These are phyloP conservation scores for Listronotus bonariensis DNA, from an alignment of 1,140 invertebrate genomes.

Conservation along the genomic window DNA sequence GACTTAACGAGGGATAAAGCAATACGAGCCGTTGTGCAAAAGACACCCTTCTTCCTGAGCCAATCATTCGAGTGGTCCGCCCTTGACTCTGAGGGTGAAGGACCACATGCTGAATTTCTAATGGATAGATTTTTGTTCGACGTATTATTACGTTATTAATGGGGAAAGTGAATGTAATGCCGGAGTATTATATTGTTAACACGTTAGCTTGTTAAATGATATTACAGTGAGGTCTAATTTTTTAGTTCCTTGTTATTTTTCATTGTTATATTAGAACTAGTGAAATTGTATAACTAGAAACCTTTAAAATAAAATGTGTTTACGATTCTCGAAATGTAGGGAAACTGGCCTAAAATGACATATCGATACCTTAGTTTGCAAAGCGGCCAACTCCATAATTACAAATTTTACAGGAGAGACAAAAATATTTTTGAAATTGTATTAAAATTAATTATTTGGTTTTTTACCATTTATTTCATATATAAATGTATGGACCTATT, in stretches of 20 bases:
- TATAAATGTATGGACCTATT: too few relatives aligned
- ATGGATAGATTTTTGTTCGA: conserved; percentile 6
- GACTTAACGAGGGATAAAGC: conserved; percentile 43
- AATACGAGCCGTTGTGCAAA: conserved; percentile 41
- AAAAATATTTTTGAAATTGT: too few relatives aligned
- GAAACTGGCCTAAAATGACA: too few relatives aligned
- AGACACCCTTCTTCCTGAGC: conserved; percentile 42
- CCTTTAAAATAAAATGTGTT: too few relatives aligned
- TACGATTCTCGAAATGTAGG: too few relatives aligned
- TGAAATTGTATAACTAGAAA: too few relatives aligned
- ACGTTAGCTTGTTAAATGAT: neutral
- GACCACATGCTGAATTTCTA: conserved; percentile 33
- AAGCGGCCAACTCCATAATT: too few relatives aligned
- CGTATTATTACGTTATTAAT: conserved; percentile 8
- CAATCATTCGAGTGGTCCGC: conserved; percentile 41
- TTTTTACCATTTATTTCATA: too few relatives aligned
- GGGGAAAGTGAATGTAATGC: neutral
- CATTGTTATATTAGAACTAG: too few relatives aligned
- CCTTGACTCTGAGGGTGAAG: conserved; percentile 40
- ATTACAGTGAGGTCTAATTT: neutral
- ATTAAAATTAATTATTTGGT: too few relatives aligned
- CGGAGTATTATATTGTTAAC: conserved; percentile 1
- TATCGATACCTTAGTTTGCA: too few relatives aligned
- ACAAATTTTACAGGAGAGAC: too few relatives aligned
- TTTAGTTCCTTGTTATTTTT: neutral